Evolutionary conservation across 1,140 invertebrate genomes (phyloP).

Genomic region (Idris sp.): DNA sequence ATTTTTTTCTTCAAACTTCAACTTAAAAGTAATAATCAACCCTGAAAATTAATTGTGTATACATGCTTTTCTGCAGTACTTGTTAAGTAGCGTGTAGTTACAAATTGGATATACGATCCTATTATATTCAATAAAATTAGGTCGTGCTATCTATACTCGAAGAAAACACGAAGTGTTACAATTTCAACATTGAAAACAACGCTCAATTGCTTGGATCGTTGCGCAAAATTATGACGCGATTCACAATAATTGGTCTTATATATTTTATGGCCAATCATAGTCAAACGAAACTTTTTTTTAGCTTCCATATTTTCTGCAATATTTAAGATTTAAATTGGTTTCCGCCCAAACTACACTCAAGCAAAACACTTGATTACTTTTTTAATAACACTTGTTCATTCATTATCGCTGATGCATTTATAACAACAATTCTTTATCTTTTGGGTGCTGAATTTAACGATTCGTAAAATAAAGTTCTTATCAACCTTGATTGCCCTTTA

Average conservation of each 20-base stretch:
- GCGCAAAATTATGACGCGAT: conserved; percentile 20
- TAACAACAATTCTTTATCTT: too few relatives aligned
- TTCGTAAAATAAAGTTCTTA: too few relatives aligned
- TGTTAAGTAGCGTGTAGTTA: conserved; percentile 63
- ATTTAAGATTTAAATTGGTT: too few relatives aligned
- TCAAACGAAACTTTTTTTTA: background rate
- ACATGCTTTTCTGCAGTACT: too few relatives aligned
- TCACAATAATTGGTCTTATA: conserved; percentile 19
- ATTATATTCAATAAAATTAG: conserved; percentile 65
- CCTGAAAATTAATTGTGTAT: conserved; percentile 30
- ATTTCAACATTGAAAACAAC: conserved; percentile 34
- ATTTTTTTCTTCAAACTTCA: too few relatives aligned
- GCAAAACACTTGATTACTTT: too few relatives aligned
- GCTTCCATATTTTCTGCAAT: too few relatives aligned
- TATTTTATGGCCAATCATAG: conserved; percentile 9
- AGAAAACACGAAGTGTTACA: conserved; percentile 51
- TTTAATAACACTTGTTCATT: too few relatives aligned
- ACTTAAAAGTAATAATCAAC: too few relatives aligned
- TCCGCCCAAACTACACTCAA: too few relatives aligned
- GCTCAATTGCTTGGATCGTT: conserved; percentile 25
- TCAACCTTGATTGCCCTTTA: background rate
- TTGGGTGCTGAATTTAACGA: too few relatives aligned
- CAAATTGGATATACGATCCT: conserved; percentile 69
- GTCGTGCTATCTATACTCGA: conserved; percentile 50
- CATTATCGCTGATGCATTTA: too few relatives aligned